Base-by-base conservation (phyloP, 2,113 vertebrate genomes). In the Indicator indicator region DNA sequence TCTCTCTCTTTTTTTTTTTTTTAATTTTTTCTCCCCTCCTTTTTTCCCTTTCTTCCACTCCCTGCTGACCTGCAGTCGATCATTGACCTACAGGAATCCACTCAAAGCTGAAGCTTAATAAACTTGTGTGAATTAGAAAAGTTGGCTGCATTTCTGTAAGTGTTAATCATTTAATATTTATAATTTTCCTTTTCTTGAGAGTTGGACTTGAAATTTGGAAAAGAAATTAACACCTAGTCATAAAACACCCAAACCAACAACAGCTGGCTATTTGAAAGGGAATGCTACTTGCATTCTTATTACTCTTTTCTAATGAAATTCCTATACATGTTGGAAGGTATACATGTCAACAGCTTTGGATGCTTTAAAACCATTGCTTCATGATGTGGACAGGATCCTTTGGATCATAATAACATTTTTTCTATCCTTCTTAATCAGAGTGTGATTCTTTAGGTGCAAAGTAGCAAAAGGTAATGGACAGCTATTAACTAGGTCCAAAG, bases 61-160 rank as follows among this genome's bases (percentile, higher is more conserved):
- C 27, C 6, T 14, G 38, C 8, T 7, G 1, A 19, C 2, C 3
- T 3, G 8, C 1, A 2, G 26, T 44, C 63, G 65, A 56, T 55
- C 81, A 72, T 0, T 58, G 48, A 38, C 44, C 59, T 84, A 78
- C 23, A 63, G 26, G 6, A 89, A 65, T 30, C 16, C 33, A 55
- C 38, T 56, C 24, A 58, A 55, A 87, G 5, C 30, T 40, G 20
- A 90, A 89, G 56, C 71, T 30, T 52, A 76, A 56, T 59, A 78
- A 96, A 90, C 38, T 56, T 89, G 11, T 54, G 26, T 86, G 73
- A 77, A 88, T 88, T 95, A 92, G n/a, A 44, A 78, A 90, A 93
- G 32, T 12, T 87, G 55, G 56, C 55, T 65, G 58, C 26, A n/a
- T 75, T 74, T 94, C 70, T 69, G 3, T 83, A 81, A 89, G 52